Percentiles rank a stretch among this genome's conserved stretches.
These are phyloP conservation scores for Melanostigma gelatinosum DNA, from an alignment of 2,113 vertebrate species.

Conservation along the genomic window DNA sequence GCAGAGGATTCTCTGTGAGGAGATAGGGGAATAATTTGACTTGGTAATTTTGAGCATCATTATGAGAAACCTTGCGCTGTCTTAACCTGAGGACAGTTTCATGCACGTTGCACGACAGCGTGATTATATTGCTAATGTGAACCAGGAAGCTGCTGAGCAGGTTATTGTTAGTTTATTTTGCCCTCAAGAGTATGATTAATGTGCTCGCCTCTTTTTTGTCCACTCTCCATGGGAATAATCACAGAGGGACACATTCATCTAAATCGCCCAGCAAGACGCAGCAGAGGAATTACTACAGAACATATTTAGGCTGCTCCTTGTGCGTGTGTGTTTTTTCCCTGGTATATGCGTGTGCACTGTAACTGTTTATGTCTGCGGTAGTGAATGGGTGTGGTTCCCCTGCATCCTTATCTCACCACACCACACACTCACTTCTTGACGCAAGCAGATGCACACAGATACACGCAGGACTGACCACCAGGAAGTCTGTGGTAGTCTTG, in stretches of 20 bases:
- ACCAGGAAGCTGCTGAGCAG: conserved; percentile 34
- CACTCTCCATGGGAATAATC: conserved; percentile 51
- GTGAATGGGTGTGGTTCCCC: conserved; percentile 66
- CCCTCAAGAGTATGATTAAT: conserved; percentile 66
- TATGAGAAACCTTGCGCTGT: conserved; percentile 32
- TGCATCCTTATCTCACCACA: conserved; percentile 71
- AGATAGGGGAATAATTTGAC: conserved; percentile 48
- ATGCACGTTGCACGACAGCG: conserved; percentile 21
- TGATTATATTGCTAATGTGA: conserved; percentile 49
- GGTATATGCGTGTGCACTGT: conserved; percentile 16
- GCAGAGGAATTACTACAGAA: conserved; percentile 18
- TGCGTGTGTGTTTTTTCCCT: not conserved
- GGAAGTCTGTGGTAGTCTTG: conserved; percentile 3
- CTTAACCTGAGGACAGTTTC: conserved; percentile 43
- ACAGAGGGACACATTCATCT: conserved; percentile 54
- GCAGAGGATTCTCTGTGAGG: conserved; percentile 50
- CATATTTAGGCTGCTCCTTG: conserved; percentile 14
- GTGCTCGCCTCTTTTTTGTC: conserved; percentile 31
- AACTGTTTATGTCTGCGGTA: conserved; percentile 56
- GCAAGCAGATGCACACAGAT: conserved; percentile 40
- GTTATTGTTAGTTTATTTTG: conserved; percentile 60
- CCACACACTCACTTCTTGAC: conserved; percentile 63
- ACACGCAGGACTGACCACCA: conserved; percentile 8
- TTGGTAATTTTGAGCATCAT: conserved; percentile 58
- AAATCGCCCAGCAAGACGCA: conserved; percentile 31